Base-by-base conservation (phyloP, 2,113 vertebrate species). In the Spea bombifrons region DNA sequence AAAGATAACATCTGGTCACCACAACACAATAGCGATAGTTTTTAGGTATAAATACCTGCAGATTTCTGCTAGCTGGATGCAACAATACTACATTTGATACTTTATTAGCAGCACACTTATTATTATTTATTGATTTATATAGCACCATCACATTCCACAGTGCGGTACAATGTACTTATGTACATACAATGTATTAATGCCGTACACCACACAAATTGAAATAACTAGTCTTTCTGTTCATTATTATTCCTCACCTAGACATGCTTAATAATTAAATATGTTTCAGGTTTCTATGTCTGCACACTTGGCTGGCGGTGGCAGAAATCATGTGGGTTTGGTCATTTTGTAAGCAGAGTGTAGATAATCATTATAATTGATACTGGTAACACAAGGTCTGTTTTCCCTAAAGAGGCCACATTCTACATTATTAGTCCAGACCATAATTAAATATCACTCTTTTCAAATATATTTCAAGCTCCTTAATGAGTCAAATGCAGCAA, bases 381-480 rank as follows among this genome's bases (percentile, higher is more conserved):
- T 90, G 87, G 87, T 89, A 93, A 90, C 90, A 87, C 65, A 71
- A 91, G 89, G 91, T 91, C 90, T 91, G 86, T 89, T 91, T 66
- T 72, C 92, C 90, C 90, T 88, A 88, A 86, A 87, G 91, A 93
- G 90, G 90, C 88, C 89, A 88, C 89, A 89, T 86, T 92, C 89
- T 85, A 85, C 86, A 88, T 92, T 92, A 93, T 93, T 91, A 92
- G 89, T 89, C 90, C 90, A 90, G 89, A 86, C 89, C 90, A 88
- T 94, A 93, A 94, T 94, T 94, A 92, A 93, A 94, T 92, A 92
- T 91, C 89, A 90, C 85, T 94, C 90, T 92, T 89, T 91, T 91
- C 90, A 90, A 92, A 90, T 94, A 91, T 90, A 92, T 90, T 92
- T 89, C 90, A 85, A 90, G 86, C 85, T 91, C 86, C 91, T 92